phyloP scores from a whole-genome alignment of 2,113 vertebrate species.

The Symphodus melops region DNA sequence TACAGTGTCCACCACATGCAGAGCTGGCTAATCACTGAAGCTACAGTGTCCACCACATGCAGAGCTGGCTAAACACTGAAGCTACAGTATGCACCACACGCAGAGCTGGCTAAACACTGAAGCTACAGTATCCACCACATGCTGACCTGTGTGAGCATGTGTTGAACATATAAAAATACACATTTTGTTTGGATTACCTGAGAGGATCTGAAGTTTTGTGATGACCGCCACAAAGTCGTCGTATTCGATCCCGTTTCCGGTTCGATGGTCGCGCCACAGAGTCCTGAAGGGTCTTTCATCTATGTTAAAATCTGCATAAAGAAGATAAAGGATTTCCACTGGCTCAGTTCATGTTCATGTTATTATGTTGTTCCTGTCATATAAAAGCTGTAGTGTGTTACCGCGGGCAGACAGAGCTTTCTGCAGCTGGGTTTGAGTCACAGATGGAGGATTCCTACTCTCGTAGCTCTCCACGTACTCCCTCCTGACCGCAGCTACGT shows the following conservation, averaged over 20 bases:
- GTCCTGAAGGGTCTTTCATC: conserved; percentile 58
- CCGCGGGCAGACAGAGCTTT: conserved; percentile 46
- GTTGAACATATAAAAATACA: no score
- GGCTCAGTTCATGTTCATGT: no score
- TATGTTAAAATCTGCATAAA: conserved; percentile 43
- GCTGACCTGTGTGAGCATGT: no score
- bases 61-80: no score
- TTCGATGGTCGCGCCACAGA: conserved; percentile 62
- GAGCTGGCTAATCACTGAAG: no score
- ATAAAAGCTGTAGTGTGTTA: background rate
- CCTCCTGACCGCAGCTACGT: conserved; percentile 46
- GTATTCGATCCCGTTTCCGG: conserved; percentile 53
- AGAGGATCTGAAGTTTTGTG: conserved; percentile 70
- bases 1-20: no score
- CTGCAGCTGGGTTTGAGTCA: conserved; percentile 58
- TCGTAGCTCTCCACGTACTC: conserved; percentile 68
- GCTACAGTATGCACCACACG: no score
- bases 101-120: no score
- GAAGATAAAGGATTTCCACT: background rate
- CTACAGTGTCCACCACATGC: no score
- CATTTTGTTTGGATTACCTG: conserved; percentile 38
- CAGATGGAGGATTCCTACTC: conserved; percentile 27
- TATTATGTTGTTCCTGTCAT: no score
- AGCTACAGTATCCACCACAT: no score
- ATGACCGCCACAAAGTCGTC: conserved; percentile 64